phyloP scores from a whole-genome alignment of 2,113 vertebrate species.

The Zosterops borbonicus region DNA sequence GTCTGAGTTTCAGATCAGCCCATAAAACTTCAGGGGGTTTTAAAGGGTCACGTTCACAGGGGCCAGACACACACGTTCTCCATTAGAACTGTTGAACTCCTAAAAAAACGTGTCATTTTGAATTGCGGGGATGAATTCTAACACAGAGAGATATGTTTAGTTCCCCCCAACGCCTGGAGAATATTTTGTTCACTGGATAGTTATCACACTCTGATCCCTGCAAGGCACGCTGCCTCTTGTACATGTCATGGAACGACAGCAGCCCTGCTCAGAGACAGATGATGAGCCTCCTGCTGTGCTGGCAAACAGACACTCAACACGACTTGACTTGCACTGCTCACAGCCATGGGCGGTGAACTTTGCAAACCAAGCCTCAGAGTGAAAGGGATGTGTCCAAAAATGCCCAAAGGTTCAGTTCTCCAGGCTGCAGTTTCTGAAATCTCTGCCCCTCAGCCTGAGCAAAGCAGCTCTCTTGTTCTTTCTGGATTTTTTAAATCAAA shows the following conservation, averaged over 20 bases:
- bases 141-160: conserved; percentile 33
- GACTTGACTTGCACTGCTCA: conserved; percentile 72
- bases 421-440: not conserved
- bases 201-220: conserved; percentile 66
- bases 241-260: conserved; percentile 50
- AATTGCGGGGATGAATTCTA: conserved; percentile 40
- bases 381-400: conserved; percentile 9
- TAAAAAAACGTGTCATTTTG: conserved; percentile 65
- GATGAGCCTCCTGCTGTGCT: conserved; percentile 57
- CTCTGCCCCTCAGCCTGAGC: not conserved
- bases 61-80: not conserved
- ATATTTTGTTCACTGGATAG: conserved; percentile 50
- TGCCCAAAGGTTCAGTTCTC: conserved; percentile 35
- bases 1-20: not conserved
- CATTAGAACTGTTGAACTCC: conserved; percentile 1
- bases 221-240: conserved; percentile 63
- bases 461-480: not conserved
- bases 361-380: conserved; percentile 40
- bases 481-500: not conserved
- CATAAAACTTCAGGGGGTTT: not conserved
- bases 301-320: conserved; percentile 59
- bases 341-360: conserved; percentile 62
- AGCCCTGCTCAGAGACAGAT: conserved; percentile 45
- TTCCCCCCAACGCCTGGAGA: conserved; percentile 52
- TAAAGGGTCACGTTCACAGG: not conserved